Percentiles rank a stretch among this genome's conserved stretches.
phyloP scores from a whole-genome alignment of 2,888 invertebrate species.

The Empis stercorea region DNA sequence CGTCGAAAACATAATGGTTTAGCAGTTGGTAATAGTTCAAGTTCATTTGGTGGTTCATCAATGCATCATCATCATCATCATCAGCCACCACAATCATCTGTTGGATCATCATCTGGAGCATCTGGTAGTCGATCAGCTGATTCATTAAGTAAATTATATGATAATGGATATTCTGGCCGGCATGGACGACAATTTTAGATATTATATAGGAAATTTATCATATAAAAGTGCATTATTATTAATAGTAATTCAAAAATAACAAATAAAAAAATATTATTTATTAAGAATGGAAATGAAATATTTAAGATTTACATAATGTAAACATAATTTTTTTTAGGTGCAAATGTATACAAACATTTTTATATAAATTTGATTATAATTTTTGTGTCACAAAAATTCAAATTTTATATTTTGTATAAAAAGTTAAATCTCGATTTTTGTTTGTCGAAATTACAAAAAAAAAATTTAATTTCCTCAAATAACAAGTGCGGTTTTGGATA shows the following conservation, averaged over 20 bases:
- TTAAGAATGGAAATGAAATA: not conserved
- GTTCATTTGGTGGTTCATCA: conserved; percentile 5
- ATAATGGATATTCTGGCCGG: conserved; percentile 63
- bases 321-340: too few relatives aligned
- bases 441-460: too few relatives aligned
- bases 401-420: too few relatives aligned
- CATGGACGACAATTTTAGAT: conserved; percentile 33
- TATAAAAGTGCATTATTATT: not conserved
- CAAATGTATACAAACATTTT: too few relatives aligned
- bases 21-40: conserved; percentile 7
- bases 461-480: too few relatives aligned
- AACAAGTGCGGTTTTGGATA: too few relatives aligned
- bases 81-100: conserved; percentile 17
- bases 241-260: not conserved
- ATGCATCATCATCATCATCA: not conserved
- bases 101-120: conserved; percentile 21
- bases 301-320: not conserved
- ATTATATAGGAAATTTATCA: not conserved
- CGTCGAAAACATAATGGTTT: conserved; percentile 41
- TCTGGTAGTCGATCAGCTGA: conserved; percentile 51
- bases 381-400: too few relatives aligned
- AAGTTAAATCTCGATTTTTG: too few relatives aligned
- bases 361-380: too few relatives aligned
- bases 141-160: conserved; percentile 78
- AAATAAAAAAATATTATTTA: not conserved